These are phyloP conservation scores for Burhinus oedicnemus DNA, from an alignment of 2,113 vertebrate genomes.

Conservation along the genomic window DNA sequence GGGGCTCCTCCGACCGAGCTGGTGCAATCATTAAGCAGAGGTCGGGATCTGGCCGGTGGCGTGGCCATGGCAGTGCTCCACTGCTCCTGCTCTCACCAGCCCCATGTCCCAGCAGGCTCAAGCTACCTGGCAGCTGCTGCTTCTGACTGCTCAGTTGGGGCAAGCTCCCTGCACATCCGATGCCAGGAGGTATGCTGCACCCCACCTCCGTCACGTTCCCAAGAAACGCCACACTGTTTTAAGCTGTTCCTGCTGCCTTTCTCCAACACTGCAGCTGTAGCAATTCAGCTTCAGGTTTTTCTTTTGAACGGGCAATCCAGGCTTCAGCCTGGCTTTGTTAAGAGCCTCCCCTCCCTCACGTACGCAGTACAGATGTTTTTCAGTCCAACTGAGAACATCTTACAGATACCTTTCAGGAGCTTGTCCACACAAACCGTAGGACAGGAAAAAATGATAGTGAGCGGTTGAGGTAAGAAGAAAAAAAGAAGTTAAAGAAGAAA, in stretches of 20 bases:
- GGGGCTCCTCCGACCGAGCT: not conserved
- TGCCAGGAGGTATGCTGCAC: fast-evolving
- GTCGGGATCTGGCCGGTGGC: fast-evolving
- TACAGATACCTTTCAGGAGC: not conserved
- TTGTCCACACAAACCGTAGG: not conserved
- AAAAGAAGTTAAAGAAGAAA: not conserved
- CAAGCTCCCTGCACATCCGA: not conserved
- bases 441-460: not conserved
- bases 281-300: not conserved
- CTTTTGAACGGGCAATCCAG: not conserved
- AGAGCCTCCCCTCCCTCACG: not conserved
- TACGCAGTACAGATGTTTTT: fast-evolving
- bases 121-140: too few relatives aligned
- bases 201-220: fast-evolving
- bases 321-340: not conserved
- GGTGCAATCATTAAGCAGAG: fast-evolving
- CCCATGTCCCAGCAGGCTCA: fast-evolving
- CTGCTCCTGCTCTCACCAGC: not conserved
- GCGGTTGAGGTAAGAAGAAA: not conserved
- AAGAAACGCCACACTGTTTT: not conserved
- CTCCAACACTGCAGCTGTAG: not conserved
- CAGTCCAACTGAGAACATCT: not conserved
- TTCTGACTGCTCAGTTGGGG: fast-evolving
- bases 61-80: fast-evolving
- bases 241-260: not conserved